Conservation (phyloP, 2,113 vertebrate genomes). For the Corythoichthys haematopterus region DNA sequence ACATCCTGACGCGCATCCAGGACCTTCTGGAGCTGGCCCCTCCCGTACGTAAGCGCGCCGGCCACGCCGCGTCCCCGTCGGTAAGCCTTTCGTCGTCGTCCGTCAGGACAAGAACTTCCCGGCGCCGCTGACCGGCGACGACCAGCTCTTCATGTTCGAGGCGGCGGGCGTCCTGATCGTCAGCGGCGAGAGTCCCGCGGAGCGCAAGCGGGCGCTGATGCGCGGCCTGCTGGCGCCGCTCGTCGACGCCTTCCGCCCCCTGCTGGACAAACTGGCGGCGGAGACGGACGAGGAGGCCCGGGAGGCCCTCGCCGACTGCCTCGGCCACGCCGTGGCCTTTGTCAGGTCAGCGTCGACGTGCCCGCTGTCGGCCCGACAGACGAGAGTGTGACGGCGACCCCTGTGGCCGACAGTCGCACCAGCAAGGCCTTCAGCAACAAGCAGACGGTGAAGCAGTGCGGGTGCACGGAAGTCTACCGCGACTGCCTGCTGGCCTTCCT, state of each 20-base stretch:
- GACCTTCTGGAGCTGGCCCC: constrained; percentile 89
- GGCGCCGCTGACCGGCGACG: constrained; percentile 87
- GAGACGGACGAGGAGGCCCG: constrained; percentile 87
- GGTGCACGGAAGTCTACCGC: constrained; percentile 92
- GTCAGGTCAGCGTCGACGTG: constrained; percentile 76
- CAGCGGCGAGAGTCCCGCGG: constrained; percentile 85
- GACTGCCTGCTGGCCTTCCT: constrained; percentile 92
- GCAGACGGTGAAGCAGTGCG: constrained; percentile 95
- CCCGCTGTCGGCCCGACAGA: neutral
- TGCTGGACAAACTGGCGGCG: constrained; percentile 83
- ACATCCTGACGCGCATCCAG: constrained; percentile 92
- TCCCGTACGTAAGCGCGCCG: constrained; percentile 76
- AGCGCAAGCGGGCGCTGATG: constrained; percentile 91
- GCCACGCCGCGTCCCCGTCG: too few species aligned
- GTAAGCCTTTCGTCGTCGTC: too few species aligned
- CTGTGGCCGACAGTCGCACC: constrained; percentile 77
- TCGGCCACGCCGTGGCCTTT: constrained; percentile 94
- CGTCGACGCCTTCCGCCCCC: constrained; percentile 88
- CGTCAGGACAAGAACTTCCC: constrained; percentile 89
- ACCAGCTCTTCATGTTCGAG: constrained; percentile 98
- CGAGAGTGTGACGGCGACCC: too few species aligned
- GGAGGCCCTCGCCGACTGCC: constrained; percentile 84
- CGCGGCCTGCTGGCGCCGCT: constrained; percentile 87
- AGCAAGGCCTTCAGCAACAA: constrained; percentile 99
- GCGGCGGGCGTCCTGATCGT: constrained; percentile 92